Percentiles rank a stretch among this genome's conserved stretches.
These are phyloP conservation scores for Apostichopus californicus DNA, from an alignment of 35 echinoderm and acorn worm species.

Conservation along the genomic window DNA sequence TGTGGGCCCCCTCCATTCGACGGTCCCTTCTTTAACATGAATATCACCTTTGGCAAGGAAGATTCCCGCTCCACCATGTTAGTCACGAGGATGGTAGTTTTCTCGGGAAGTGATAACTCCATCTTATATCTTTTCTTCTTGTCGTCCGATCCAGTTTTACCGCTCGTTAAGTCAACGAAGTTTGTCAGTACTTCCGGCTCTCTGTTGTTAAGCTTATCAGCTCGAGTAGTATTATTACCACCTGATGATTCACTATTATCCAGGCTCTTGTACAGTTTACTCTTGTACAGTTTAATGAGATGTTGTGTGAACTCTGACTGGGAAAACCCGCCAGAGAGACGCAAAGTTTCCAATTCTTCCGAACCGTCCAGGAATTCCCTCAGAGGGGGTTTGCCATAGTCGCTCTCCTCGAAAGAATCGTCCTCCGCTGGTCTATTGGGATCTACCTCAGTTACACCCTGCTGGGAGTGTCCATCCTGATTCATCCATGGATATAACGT, in stretches of 20 bases:
- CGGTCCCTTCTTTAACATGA: conserved; percentile 35
- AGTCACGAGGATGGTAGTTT: conserved; percentile 49
- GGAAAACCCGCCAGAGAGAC: not conserved
- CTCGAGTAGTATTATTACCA: not conserved
- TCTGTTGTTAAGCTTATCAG: not conserved
- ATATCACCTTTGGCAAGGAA: conserved; percentile 46
- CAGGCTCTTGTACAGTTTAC: too few species aligned
- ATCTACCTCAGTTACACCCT: not conserved
- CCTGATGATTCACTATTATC: too few species aligned
- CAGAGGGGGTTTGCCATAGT: not conserved
- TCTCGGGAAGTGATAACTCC: conserved; percentile 38
- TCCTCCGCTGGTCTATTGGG: not conserved
- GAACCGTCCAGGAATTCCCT: not conserved
- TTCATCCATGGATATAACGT: not conserved
- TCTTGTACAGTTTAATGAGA: conserved; percentile 10
- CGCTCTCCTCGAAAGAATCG: not conserved
- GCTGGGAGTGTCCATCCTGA: not conserved
- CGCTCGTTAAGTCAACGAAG: conserved; percentile 44
- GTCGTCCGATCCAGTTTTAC: conserved; percentile 8
- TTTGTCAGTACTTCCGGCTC: not conserved
- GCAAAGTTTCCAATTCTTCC: not conserved
- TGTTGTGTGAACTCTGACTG: not conserved
- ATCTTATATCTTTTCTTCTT: conserved; percentile 45
- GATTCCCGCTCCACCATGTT: conserved; percentile 32
- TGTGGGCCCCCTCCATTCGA: not conserved